phyloP scores from a whole-genome alignment of 1,140 invertebrate species.

The Cherax destructor region DNA sequence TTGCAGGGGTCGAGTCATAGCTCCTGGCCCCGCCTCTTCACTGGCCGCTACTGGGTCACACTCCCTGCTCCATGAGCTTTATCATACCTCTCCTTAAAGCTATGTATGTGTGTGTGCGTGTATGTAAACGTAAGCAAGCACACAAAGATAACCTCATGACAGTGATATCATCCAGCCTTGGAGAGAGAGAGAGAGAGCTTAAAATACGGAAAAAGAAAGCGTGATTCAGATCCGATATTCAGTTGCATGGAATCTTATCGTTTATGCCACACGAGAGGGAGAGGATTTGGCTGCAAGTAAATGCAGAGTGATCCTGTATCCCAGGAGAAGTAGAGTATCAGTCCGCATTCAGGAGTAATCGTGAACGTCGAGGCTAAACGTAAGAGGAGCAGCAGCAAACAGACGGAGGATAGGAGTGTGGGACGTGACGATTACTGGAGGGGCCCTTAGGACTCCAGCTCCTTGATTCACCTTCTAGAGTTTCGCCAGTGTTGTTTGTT shows the following conservation, averaged over 20 bases:
- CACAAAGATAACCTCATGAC: too few relatives aligned
- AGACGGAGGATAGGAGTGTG: neutral
- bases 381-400: neutral
- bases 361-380: neutral
- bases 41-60: too few relatives aligned
- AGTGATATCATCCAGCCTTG: too few relatives aligned
- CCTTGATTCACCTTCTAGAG: too few relatives aligned
- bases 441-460: neutral
- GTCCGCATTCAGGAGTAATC: neutral
- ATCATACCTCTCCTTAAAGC: too few relatives aligned
- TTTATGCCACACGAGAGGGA: neutral
- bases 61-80: too few relatives aligned
- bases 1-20: too few relatives aligned
- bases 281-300: slow-evolving; percentile 2
- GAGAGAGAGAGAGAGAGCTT: neutral
- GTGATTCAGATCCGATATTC: neutral
- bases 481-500: too few relatives aligned
- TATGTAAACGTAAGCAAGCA: too few relatives aligned
- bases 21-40: too few relatives aligned
- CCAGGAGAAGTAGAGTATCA: slow-evolving; percentile 3
- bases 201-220: neutral
- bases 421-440: neutral
- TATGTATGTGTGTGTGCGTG: too few relatives aligned
- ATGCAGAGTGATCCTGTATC: slow-evolving; percentile 7
- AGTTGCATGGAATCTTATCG: slow-evolving; percentile 18